These are phyloP conservation scores for Acleris holmiana DNA, from an alignment of 2,888 invertebrate genomes.

Conservation along the genomic window DNA sequence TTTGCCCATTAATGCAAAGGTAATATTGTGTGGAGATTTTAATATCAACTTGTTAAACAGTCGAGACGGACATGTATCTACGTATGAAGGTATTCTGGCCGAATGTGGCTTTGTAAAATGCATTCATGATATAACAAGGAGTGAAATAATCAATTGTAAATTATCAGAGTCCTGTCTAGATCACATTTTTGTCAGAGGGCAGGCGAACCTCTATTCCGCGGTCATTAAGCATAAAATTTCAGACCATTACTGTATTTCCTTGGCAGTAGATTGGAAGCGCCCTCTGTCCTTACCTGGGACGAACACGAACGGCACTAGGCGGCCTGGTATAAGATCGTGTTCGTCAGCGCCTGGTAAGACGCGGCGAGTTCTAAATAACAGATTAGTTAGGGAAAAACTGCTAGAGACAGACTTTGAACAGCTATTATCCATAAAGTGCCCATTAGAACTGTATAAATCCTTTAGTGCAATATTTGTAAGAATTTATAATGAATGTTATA, in stretches of 20 bases:
- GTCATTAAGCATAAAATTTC: no score
- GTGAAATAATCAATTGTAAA: no score
- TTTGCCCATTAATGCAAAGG: no score
- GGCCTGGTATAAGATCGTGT: neutral
- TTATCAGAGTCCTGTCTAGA: no score
- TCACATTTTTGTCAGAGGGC: no score
- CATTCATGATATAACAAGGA: no score
- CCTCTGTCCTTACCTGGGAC: neutral
- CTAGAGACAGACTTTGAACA: neutral
- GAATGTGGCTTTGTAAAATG: no score
- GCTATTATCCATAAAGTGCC: neutral
- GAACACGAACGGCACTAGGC: neutral
- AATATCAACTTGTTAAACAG: no score
- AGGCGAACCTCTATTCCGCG: no score
- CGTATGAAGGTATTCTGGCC: no score
- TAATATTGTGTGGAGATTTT: no score
- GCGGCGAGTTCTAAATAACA: neutral
- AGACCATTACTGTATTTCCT: neutral
- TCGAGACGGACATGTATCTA: no score
- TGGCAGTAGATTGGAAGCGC: neutral
- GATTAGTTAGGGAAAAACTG: neutral
- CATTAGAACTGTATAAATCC: neutral
- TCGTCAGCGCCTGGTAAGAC: neutral
- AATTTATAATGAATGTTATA: slow-evolving; percentile 1
- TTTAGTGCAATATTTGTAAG: neutral